Evolutionary conservation across 2,797 vertebrate genomes (phyloP), one percentile per base, ranked within the genome.

Genomic region (Sebastes trivittatus): DNA sequence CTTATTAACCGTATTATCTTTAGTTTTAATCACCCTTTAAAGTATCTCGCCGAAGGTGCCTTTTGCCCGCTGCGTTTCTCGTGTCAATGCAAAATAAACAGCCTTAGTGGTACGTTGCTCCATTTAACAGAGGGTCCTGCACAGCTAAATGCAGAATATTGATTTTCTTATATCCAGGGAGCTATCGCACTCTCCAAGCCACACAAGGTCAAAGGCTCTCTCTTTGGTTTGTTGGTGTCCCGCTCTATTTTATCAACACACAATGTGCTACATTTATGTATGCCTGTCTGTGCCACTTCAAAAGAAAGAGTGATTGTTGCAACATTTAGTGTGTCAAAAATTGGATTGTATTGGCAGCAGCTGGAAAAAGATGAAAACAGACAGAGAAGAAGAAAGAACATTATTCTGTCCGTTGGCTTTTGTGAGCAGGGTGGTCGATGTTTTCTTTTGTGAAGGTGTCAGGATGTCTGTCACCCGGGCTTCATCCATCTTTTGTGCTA

Each of bases 141-240:
- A 34, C 69, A 42, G 89, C 91, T 92, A 92, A 93, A 92, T 91
- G 88, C 85, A 82, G 81, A 90, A 85, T 94, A 95, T 95, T 87
- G 94, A 95, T 95, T 92, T 88, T 76, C 76, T 83, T 83, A 85
- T 56, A 81, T 87, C 85, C 87, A 75, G 84, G 84, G 89, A 91
- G 86, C 83, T 72, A 82, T 92, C 78, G 60, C 75, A 75, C 90
- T 91, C 77, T 77, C 79, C 36, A 22, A 85, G 90, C 91, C 78
- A 62, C 87, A 78, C 90, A 90, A 94, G 90, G 93, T 94, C 91
- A 93, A 93, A 91, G 84, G 90, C 80, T 87, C 83, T 79, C 22
- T 42, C 75, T 85, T 73, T 30, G 72, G 77, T 82, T 81, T 74
- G 80, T 58, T 70, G 59, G 72, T 38, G 63, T 80, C 77, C 81